These are phyloP conservation scores for Anneissia japonica DNA, from an alignment of 35 echinoderm and acorn worm genomes.

Conservation along the genomic window DNA sequence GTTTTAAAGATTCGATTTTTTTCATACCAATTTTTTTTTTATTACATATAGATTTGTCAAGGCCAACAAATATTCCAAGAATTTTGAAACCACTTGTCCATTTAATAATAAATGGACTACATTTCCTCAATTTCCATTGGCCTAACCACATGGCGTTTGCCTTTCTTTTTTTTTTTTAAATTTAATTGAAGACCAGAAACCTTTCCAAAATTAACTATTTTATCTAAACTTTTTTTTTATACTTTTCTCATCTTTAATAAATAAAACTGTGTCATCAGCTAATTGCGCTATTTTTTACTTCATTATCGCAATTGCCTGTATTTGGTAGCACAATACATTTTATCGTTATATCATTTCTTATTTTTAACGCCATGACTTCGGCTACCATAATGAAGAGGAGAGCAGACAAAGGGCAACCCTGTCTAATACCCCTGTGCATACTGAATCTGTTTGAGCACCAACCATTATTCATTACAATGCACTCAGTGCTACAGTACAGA, in stretches of 20 bases:
- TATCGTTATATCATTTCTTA: background rate
- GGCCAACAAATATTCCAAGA: background rate
- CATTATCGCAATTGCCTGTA: background rate
- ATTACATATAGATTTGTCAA: background rate
- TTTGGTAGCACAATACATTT: background rate
- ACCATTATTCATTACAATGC: background rate
- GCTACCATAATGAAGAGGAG: background rate
- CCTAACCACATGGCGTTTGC: background rate
- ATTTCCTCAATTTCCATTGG: background rate
- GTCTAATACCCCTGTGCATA: background rate
- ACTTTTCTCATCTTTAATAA: background rate
- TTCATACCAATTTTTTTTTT: background rate
- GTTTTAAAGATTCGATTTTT: background rate
- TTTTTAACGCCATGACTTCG: background rate
- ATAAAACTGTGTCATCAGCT: background rate
- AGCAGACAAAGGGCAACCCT: constrained; percentile 18
- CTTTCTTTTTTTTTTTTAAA: background rate
- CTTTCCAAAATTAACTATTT: background rate
- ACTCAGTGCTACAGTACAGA: too few species aligned
- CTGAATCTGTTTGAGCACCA: background rate
- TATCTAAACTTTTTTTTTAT: background rate
- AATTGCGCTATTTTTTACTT: background rate
- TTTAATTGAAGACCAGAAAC: background rate
- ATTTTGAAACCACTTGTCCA: background rate
- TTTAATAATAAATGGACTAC: background rate